Evolutionary conservation across 2,113 vertebrate species (phyloP), one percentile per base, ranked within the genome.

Genomic region (Condylura cristata): DNA sequence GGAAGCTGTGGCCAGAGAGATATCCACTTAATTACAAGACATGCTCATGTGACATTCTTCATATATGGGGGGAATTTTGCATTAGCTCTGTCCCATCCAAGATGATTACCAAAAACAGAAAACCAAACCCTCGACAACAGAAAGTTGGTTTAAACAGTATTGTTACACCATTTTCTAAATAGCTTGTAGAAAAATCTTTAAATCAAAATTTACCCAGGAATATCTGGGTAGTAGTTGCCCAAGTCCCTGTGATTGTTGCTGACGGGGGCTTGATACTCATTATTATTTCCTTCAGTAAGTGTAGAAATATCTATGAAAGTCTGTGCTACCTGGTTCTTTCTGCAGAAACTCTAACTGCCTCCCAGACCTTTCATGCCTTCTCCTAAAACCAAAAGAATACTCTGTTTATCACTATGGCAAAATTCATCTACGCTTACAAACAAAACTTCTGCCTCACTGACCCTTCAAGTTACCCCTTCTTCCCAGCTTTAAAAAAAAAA

Each of bases 341-440:
- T 39, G 20, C 32, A 87, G 71, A 75, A 71, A 5, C 32, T 34
- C 39, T 26, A 34, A 12, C 8, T 96, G 92, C 68, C 79, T 51
- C 5, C 0, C 39, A 75, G 63, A 79, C 17, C 32, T 58, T 90
- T 12, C 4, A 32, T 6, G 53, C 66, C 65, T 32, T 53, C 89
- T 92, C 83, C 70, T 84, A 72, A 94, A 82, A 82, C 11, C 46
- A 51, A 88, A 70, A 74, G 53, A n/a, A 14, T 93, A 58, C 41
- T 48, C 48, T 51, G 8, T 34, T 28, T 8, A 70, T 39, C 66
- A 79, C 39, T 51, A 72, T 53, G 75, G 39, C 32, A 87, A 80
- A 80, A 80, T 61, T 65, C 37, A 78, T 48, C 53, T 71, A 34
- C 5, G 60, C 24, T 75, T 75, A 75, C 32, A 74, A 48, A 56